These are phyloP conservation scores for Cephus spinipes DNA, from an alignment of 2,888 invertebrate genomes.

Conservation along the genomic window DNA sequence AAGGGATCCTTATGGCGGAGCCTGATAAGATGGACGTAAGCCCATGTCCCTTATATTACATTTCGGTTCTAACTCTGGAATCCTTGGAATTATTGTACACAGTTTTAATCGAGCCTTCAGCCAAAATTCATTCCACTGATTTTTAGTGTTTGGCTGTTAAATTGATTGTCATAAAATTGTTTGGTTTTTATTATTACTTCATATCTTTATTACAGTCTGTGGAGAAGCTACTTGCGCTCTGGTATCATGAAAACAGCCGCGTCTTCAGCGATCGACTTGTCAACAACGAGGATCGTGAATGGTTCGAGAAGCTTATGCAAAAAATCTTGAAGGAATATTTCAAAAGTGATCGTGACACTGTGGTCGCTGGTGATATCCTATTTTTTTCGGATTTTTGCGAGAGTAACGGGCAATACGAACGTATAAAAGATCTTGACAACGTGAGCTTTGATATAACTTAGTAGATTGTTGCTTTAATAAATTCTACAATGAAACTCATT, in stretches of 20 bases:
- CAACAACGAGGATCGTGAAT: constrained; percentile 79
- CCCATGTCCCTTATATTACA: constrained; percentile 1
- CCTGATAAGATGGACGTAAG: constrained; percentile 73
- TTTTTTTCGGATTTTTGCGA: constrained; percentile 79
- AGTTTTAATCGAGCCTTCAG: too few relatives aligned
- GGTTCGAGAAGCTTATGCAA: constrained; percentile 76
- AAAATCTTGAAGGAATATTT: constrained; percentile 72
- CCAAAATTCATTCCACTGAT: neutral
- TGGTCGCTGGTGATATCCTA: constrained; percentile 70
- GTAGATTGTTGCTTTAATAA: neutral
- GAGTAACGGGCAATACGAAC: constrained; percentile 71
- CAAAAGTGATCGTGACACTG: constrained; percentile 67
- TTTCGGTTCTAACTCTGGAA: neutral
- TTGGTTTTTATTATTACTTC: neutral
- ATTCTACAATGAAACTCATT: neutral
- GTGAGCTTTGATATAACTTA: constrained; percentile 58
- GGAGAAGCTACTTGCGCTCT: constrained; percentile 77
- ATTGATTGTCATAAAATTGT: neutral
- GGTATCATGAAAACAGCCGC: constrained; percentile 90
- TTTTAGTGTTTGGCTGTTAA: neutral
- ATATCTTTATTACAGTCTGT: constrained; percentile 64
- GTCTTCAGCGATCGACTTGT: constrained; percentile 91
- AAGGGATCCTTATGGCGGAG: constrained; percentile 81
- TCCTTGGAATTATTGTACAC: too few relatives aligned
- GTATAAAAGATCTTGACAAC: constrained; percentile 73